Percentiles rank a stretch among this genome's conserved stretches.
These are phyloP conservation scores for Harpalus rufipes DNA, from an alignment of 2,888 invertebrate genomes.

Conservation along the genomic window DNA sequence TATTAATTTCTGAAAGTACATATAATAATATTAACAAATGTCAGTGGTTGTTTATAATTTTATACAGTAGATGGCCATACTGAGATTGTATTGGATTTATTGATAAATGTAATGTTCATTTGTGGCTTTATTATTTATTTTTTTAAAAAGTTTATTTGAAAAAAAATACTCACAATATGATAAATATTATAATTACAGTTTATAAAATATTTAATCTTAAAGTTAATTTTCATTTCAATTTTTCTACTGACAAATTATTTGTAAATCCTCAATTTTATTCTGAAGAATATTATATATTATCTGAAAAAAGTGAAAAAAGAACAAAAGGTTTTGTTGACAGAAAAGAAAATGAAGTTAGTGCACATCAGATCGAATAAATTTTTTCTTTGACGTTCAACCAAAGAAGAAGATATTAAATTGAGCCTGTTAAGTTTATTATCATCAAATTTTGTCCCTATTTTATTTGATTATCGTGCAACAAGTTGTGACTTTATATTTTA, in stretches of 20 bases:
- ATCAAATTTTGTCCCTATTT: slow-evolving; percentile 3
- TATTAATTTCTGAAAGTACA: too few species aligned
- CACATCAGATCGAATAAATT: slow-evolving; percentile 18
- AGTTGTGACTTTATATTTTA: neutral
- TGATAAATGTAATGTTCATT: too few species aligned
- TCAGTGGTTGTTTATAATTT: too few species aligned
- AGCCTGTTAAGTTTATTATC: slow-evolving; percentile 27
- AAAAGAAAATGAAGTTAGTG: slow-evolving; percentile 6
- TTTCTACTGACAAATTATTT: neutral
- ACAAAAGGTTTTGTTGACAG: slow-evolving; percentile 1
- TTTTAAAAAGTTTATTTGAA: too few species aligned
- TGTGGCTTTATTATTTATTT: too few species aligned
- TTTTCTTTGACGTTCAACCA: slow-evolving; percentile 25
- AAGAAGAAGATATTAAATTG: slow-evolving; percentile 4
- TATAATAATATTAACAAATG: too few species aligned
- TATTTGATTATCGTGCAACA: slow-evolving; percentile 13
- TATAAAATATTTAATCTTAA: too few species aligned
- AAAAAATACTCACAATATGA: too few species aligned
- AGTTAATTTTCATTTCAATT: too few species aligned
- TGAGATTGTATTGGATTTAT: too few species aligned
- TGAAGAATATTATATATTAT: neutral
- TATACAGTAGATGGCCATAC: too few species aligned
- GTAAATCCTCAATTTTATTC: neutral
- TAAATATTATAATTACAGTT: too few species aligned
- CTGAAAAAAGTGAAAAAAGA: neutral